Percentiles rank a stretch among this genome's conserved stretches.
phyloP scores from a whole-genome alignment of 1,140 invertebrate genomes.

The Anoplolepis gracilipes region DNA sequence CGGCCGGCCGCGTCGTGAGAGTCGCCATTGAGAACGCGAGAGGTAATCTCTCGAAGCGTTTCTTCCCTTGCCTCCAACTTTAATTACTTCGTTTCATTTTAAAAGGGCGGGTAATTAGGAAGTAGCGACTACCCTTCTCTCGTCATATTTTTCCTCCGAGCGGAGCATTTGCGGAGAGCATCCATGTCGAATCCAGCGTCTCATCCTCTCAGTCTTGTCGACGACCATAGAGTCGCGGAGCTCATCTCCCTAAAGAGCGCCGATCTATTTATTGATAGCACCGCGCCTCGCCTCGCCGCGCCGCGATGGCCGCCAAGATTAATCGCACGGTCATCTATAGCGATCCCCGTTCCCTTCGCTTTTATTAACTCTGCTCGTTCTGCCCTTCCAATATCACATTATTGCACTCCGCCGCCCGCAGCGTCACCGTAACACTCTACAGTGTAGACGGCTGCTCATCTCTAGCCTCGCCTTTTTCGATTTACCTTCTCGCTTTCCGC shows the following conservation, averaged over 20 bases:
- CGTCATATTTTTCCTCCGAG: slow-evolving; percentile 53
- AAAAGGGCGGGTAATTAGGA: slow-evolving; percentile 71
- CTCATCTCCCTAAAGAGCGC: slow-evolving; percentile 68
- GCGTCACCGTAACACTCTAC: slow-evolving; percentile 64
- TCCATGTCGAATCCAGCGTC: slow-evolving; percentile 33
- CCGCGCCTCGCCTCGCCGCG: neutral
- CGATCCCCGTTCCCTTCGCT: slow-evolving; percentile 40
- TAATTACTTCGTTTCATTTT: slow-evolving; percentile 75
- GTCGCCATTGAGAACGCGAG: slow-evolving; percentile 47
- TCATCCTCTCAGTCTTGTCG: slow-evolving; percentile 2
- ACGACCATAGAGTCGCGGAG: slow-evolving; percentile 28
- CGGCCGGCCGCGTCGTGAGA: slow-evolving; percentile 27
- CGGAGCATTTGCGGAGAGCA: slow-evolving; percentile 33
- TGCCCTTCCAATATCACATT: slow-evolving; percentile 74
- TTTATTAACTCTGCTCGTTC: slow-evolving; percentile 66
- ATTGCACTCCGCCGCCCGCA: slow-evolving; percentile 74
- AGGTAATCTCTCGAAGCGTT: slow-evolving; percentile 65
- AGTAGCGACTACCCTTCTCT: slow-evolving; percentile 51
- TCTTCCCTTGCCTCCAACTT: slow-evolving; percentile 69
- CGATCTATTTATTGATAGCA: slow-evolving; percentile 66
- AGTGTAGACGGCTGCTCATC: slow-evolving; percentile 71
- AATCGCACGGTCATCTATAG: slow-evolving; percentile 62
- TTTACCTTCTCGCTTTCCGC: slow-evolving; percentile 68
- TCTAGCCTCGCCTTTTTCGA: slow-evolving; percentile 68
- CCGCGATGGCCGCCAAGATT: slow-evolving; percentile 34